Evolutionary conservation across 2,797 vertebrate genomes (phyloP), one percentile per base, ranked within the genome.

Genomic region (Labeo calbasu): DNA sequence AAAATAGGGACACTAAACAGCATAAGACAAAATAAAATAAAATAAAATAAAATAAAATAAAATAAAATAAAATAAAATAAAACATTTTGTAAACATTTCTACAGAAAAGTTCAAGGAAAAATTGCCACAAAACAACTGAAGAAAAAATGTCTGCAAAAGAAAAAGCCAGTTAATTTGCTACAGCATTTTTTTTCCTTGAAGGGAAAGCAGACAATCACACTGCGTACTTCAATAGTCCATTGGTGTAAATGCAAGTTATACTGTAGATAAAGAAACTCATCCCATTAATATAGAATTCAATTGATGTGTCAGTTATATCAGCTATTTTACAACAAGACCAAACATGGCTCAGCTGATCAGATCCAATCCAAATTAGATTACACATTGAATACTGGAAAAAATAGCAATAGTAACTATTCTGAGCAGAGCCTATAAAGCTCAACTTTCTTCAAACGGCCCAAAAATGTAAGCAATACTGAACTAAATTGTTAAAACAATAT

Each of bases 401-500:
- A 46, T 4, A 36, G 12, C 4, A 75, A 13, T 21, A 17, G 4
- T 57, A 8, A 51, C 7, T 72, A n/a, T 72, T 71, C 21, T 4
- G 5, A 48, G 28, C 23, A 32, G 25, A 50, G 11, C 19, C 25
- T 36, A 23, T 2, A 59, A 75, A 48, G 40, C 43, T 79, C 1
- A 8, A 10, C 8, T 73, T 32, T 65, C 75, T 23, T 59, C 21
- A 25, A 70, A 43, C 14, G 21, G 8, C 4, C 21, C 36, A 81
- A 50, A 32, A 32, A 59, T n/a, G 68, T 2, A 48, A 71, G 66
- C 19, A 53, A 40, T 51, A 51, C 65, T 57, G 32, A 76, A 14
- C 28, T 76, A 5, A 8, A 65, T 66, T 79, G 53, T 40, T 77
- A 48, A 50, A 63, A 32, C 36, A 23, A 77, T 40, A 77, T 40